Evolutionary conservation across 1,140 invertebrate genomes (phyloP), one percentile per base, ranked within the genome.

Genomic region (Drosophila persimilis): DNA sequence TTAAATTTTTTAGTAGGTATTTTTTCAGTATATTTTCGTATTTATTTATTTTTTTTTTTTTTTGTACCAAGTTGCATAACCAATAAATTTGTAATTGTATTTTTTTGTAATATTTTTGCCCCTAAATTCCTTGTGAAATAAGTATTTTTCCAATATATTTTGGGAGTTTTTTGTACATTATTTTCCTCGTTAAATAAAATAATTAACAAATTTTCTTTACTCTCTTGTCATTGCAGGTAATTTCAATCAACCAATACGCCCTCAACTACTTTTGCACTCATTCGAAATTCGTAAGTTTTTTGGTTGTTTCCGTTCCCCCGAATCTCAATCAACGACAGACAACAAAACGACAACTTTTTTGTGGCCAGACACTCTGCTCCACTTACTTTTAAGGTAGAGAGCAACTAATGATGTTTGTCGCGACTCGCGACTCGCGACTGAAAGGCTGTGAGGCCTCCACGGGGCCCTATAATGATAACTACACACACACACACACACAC

Each of bases 221-320:
- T 35, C 52, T 61, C 22, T 51, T 52, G 8, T 81, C 48, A n/a
- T 81, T 81, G 20, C 79, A 84, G 79, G 79, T 81, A 81, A 81
- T 78, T 74, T 52, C 48, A 59, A 56, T 44, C 43, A 17, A 62
- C 3, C 29, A 22, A 56, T 51, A 61, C 24, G 22, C 29, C 48
- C 15, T 26, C 54, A 24, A 54, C 41, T 64, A 11, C 24, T 46
- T 46, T 46, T 39, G 24, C 17, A 6, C 6, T 20, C 5, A 51
- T 43, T 24, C 3, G 8, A 52, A 56, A 47, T 55, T 41, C 45
- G 77, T 85, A 80, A 80, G 81, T 85, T 69, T 41, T 31, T 20
- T 22, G 24, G 6, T 17, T 17, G 41, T 45, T 35, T 13, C 35
- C 35, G 11, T 39, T 11, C 11, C 35, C 11, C 35, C 35, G 35